Evolutionary conservation across 2,113 vertebrate species (phyloP), one percentile per base, ranked within the genome.

Genomic region (Gymnorhina tibicen): DNA sequence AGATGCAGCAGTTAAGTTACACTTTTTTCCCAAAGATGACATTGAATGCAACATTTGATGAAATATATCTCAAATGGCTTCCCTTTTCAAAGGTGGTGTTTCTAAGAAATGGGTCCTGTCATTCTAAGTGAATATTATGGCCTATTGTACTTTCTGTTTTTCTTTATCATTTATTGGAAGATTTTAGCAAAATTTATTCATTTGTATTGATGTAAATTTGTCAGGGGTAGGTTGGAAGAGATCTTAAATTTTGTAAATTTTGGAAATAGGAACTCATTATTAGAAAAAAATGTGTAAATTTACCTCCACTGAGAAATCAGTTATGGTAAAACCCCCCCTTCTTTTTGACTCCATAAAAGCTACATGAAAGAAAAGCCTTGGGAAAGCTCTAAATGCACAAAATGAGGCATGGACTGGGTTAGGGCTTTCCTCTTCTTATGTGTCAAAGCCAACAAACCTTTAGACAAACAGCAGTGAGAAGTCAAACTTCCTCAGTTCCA

Each of bases 401-500:
- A 97, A 84, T 16, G 44, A 60, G 76, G 30, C 56, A 92, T 8
- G 17, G 24, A 8, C 55, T 74, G 68, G 50, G 42, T 27, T 63
- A 84, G 63, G 70, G 24, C 64, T 95, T 86, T 62, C 56, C 75
- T 41, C 59, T 92, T 89, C 55, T 92, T 89, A 89, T 30, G 86
- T 87, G 86, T 93, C 86, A 96, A 93, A 92, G 60, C 76, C 91
- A 95, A 53, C 88, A 93, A 70, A 67, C 33, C 55, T 86, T 93
- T 77, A 91, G 68, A 84, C 50, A 91, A 95, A 91, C 72, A 89
- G 52, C 89, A 93, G 39, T 2, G 1, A 92, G 91, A 93, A 92
- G 68, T 68, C 94, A 95, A 91, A 95, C 73, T 95, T 95, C 60
- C 83, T 92, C 86, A 68, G 42, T 81, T 92, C 76, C 76, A 92